Evolutionary conservation across 2,888 invertebrate genomes (phyloP).

Genomic region (Taphrorychus bicolor): DNA sequence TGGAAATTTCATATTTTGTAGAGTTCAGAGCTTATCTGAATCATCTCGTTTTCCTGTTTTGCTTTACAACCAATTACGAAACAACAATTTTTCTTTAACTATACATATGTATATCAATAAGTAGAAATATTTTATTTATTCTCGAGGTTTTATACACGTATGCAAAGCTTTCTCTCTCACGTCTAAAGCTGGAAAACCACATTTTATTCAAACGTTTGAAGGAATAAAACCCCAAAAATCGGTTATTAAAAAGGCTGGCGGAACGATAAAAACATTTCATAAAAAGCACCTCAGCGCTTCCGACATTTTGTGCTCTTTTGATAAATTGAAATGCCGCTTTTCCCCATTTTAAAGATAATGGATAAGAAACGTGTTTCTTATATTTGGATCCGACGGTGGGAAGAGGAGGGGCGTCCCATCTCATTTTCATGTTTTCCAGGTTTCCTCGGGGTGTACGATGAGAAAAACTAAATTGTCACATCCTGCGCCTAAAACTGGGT

Average conservation of each 20-base stretch:
- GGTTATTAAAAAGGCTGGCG: background rate
- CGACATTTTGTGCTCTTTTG: constrained; percentile 12
- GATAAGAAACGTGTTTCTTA: background rate
- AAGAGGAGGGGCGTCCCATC: background rate
- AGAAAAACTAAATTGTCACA: background rate
- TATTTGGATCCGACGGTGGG: background rate
- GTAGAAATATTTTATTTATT: too few species aligned
- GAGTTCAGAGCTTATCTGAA: too few species aligned
- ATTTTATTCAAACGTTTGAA: background rate
- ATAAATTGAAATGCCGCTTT: constrained; percentile 27
- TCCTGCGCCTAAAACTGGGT: background rate
- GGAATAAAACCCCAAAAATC: background rate
- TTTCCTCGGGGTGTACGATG: background rate
- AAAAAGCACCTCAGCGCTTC: background rate
- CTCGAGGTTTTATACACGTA: too few species aligned
- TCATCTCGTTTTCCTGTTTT: too few species aligned
- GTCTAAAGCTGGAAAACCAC: background rate
- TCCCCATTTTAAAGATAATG: constrained; percentile 1
- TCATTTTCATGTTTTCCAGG: background rate
- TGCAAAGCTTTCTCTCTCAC: background rate
- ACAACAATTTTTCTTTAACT: too few species aligned
- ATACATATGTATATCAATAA: too few species aligned
- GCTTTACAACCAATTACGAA: too few species aligned
- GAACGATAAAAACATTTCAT: background rate
- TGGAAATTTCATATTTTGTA: background rate